Evolutionary conservation across 2,888 invertebrate genomes (phyloP), one percentile per base, ranked within the genome.

Genomic region (Camponotus fellah): DNA sequence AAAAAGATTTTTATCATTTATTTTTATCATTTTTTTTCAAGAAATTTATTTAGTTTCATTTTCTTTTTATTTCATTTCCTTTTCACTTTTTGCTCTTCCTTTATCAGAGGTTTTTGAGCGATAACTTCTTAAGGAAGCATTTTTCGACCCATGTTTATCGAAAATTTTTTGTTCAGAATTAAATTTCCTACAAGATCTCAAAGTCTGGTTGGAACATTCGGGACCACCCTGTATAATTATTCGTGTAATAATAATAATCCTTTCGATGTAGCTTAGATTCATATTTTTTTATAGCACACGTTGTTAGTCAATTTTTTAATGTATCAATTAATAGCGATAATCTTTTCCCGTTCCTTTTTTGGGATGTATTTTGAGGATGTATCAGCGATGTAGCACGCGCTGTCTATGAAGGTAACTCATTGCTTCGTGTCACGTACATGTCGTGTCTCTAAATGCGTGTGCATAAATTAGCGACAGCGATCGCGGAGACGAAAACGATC

Each of bases 401-500:
- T 84, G 62, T 60, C 82, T 53, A 68, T 66, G 84, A 84, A 68
- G 74, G 62, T 74, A 82, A 64, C 66, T 86, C 83, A 69, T 64
- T 32, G 80, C 79, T 80, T 86, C 86, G 86, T 43, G 86, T 86
- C 86, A 83, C 86, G 86, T 86, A 76, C 26, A 26, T 56, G 64
- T 81, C 69, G 71, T 43, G 66, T 21, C n/a, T 21, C 40, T 34
- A 8, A 72, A 80, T 69, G 68, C 77, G 60, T 75, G 62, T 82
- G 64, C 75, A 89, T 89, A 89, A 89, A 89, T 89, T 89, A 89
- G 8, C 40, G 40, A 71, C 21, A 58, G 46, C 49, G 37, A n/a
- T 56, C 37, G 46, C 34, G 53, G 37, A 58, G 56, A 66, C 74
- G 81, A 60, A 56, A 53, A 34, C 72, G 68, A 26, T 26, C 26